phyloP scores from a whole-genome alignment of 2,113 vertebrate species.

The Tamias sibiricus region DNA sequence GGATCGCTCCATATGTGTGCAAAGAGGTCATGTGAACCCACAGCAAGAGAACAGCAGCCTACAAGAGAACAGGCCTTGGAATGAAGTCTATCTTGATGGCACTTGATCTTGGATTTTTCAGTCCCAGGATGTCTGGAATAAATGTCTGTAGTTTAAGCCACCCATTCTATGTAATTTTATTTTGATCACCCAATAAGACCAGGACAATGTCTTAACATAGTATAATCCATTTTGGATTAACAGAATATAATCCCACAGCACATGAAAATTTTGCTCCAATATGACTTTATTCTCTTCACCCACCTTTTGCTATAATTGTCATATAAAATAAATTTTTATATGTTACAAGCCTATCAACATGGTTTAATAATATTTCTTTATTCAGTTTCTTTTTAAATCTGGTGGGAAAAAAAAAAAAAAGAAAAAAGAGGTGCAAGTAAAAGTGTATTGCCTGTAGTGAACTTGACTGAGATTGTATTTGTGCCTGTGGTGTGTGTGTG shows the following conservation, averaged over 20 bases:
- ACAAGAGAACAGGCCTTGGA: neutral
- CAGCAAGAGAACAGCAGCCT: neutral
- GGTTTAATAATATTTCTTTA: neutral
- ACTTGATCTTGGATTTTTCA: neutral
- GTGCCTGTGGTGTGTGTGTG: neutral
- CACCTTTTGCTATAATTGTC: neutral
- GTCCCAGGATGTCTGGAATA: too few relatives aligned
- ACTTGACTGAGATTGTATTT: neutral
- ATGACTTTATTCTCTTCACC: neutral
- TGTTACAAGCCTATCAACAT: neutral
- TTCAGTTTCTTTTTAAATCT: neutral
- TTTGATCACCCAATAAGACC: neutral
- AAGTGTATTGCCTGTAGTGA: neutral
- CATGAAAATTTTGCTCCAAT: neutral
- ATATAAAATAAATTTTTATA: neutral
- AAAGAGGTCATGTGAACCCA: accelerated
- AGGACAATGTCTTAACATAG: neutral
- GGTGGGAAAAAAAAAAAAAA: neutral
- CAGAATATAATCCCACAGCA: neutral
- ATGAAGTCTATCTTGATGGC: too few relatives aligned
- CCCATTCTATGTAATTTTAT: neutral
- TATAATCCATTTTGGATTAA: neutral
- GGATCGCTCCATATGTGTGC: neutral
- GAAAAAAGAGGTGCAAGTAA: neutral
- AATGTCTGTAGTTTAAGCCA: neutral